These are phyloP conservation scores for Ophiothrix spiculata DNA, from an alignment of 35 echinoderm and acorn worm species.

Conservation along the genomic window DNA sequence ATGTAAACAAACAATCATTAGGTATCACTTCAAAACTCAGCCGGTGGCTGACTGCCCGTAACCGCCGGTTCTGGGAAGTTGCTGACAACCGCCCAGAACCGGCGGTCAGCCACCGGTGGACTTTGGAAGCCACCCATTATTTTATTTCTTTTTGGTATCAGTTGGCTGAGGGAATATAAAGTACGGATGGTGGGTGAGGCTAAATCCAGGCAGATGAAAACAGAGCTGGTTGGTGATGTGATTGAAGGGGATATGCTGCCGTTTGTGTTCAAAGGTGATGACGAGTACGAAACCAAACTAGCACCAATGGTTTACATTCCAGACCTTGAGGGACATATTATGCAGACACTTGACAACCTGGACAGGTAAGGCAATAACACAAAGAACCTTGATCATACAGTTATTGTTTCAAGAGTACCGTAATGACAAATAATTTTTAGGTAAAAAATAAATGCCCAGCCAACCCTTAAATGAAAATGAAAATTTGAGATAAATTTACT, in stretches of 20 bases:
- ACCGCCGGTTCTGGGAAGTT: too few relatives aligned
- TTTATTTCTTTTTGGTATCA: too few relatives aligned
- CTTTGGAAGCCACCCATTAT: too few relatives aligned
- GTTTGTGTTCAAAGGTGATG: constrained; percentile 6
- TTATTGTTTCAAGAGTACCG: background rate
- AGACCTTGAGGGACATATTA: background rate
- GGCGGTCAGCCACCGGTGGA: too few relatives aligned
- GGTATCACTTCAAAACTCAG: too few relatives aligned
- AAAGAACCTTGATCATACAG: background rate
- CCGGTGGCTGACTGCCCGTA: too few relatives aligned
- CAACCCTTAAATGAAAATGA: too few relatives aligned
- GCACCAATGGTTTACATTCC: constrained; percentile 10
- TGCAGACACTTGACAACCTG: background rate
- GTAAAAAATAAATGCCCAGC: too few relatives aligned
- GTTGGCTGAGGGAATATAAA: background rate
- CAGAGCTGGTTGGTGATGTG: background rate
- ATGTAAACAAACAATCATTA: too few relatives aligned
- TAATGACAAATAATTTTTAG: background rate
- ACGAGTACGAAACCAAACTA: background rate
- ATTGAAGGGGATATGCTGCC: background rate
- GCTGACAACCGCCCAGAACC: too few relatives aligned
- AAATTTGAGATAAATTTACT: too few relatives aligned
- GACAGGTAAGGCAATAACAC: too few relatives aligned
- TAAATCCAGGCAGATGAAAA: background rate
- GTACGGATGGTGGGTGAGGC: background rate